Percentiles rank a stretch among this genome's conserved stretches.
These are phyloP conservation scores for Scolopax mira DNA, from an alignment of 2,113 vertebrate genomes.

Conservation along the genomic window DNA sequence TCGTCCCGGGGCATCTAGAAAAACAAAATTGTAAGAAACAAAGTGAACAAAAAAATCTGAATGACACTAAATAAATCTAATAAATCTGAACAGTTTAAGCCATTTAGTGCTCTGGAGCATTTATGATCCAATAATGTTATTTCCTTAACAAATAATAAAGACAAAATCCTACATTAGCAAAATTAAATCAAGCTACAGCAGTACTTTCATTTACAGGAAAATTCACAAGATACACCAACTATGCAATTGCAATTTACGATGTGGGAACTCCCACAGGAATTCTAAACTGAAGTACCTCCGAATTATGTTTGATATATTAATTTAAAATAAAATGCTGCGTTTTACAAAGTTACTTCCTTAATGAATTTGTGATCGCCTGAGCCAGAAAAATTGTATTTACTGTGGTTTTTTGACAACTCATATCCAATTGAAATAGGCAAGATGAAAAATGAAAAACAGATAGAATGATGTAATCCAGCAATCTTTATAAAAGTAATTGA, in stretches of 20 bases:
- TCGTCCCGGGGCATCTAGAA: constrained; percentile 79
- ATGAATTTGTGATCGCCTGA: neutral
- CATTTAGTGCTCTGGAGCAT: neutral
- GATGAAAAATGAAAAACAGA: neutral
- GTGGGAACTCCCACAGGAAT: neutral
- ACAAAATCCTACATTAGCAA: neutral
- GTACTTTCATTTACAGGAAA: neutral
- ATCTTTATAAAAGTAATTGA: neutral
- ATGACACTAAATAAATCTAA: neutral
- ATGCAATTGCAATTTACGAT: neutral
- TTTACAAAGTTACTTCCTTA: neutral
- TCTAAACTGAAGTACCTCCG: neutral
- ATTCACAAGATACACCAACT: neutral
- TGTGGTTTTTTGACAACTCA: neutral
- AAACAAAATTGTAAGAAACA: neutral
- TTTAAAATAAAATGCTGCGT: neutral
- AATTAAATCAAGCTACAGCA: neutral
- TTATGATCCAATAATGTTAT: neutral
- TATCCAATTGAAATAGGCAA: neutral
- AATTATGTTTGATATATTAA: neutral
- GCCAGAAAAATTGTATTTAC: neutral
- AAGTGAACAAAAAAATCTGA: neutral
- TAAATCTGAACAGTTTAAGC: neutral
- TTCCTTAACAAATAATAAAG: neutral
- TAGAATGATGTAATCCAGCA: neutral